Conservation (phyloP, 2,888 invertebrate species). For the Apodemia hepburni region DNA sequence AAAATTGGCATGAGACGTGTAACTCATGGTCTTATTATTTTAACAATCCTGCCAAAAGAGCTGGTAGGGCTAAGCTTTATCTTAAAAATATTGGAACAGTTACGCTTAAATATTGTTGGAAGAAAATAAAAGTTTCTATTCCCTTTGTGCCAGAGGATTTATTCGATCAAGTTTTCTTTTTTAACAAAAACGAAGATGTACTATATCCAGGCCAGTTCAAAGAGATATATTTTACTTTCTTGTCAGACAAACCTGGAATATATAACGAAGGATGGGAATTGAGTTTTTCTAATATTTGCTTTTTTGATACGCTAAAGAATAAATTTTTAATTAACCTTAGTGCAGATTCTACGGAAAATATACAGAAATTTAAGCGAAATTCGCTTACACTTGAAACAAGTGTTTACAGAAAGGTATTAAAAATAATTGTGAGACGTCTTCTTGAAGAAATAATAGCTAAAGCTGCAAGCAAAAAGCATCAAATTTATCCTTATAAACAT, state of each 20-base stretch:
- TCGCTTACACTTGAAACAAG: constrained; percentile 42
- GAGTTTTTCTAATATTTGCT: constrained; percentile 57
- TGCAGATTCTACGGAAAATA: constrained; percentile 55
- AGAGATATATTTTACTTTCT: constrained; percentile 68
- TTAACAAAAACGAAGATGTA: constrained; percentile 77
- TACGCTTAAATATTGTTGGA: constrained; percentile 72
- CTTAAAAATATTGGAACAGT: constrained; percentile 76
- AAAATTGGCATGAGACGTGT: constrained; percentile 48
- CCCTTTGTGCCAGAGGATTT: constrained; percentile 50
- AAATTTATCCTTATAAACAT: constrained; percentile 58
- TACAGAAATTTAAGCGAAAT: constrained; percentile 38
- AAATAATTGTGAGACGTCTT: constrained; percentile 41
- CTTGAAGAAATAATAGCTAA: constrained; percentile 43
- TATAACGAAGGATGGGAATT: constrained; percentile 73
- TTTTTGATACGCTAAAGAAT: constrained; percentile 48
- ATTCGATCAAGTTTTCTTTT: constrained; percentile 71
- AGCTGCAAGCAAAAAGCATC: constrained; percentile 43
- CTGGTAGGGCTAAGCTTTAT: constrained; percentile 54
- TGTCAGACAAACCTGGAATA: constrained; percentile 54
- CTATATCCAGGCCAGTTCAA: constrained; percentile 72
- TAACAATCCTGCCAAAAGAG: constrained; percentile 50
- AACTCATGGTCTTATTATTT: constrained; percentile 65
- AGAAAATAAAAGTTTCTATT: constrained; percentile 49
- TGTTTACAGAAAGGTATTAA: constrained; percentile 44
- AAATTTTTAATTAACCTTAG: constrained; percentile 52